Conservation (phyloP, 2,113 vertebrate genomes). For the Sinocyclocheilus grahami region DNA sequence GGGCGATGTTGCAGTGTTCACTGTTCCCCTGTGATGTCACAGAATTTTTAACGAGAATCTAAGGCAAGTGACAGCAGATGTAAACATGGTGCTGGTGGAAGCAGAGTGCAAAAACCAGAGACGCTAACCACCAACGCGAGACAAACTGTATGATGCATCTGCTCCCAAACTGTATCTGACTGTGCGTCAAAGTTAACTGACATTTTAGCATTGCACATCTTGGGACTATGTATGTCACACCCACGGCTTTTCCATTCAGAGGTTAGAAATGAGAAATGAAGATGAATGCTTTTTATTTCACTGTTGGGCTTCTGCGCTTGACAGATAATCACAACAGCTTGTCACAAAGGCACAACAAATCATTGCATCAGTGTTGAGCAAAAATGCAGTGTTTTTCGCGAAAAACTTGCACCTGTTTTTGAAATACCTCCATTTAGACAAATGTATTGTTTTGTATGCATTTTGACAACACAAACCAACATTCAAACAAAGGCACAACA, state of each 20-base stretch:
- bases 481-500: no score
- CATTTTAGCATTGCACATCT: constrained; percentile 4
- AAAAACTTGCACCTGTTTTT: no score
- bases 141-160: constrained; percentile 54
- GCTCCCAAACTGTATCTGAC: constrained; percentile 52
- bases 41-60: constrained; percentile 46
- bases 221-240: constrained; percentile 36
- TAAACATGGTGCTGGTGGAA: constrained; percentile 25
- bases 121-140: constrained; percentile 7
- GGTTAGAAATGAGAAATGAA: constrained; percentile 44
- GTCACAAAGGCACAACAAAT: constrained; percentile 4
- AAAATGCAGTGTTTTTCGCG: no score
- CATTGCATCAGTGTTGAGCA: background rate
- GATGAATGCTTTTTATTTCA: constrained; percentile 47
- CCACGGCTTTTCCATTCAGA: constrained; percentile 27
- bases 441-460: no score
- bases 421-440: no score
- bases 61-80: constrained; percentile 43
- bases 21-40: constrained; percentile 19
- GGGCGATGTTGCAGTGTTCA: background rate
- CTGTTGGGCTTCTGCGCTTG: background rate
- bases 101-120: constrained; percentile 8
- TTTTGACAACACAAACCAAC: no score
- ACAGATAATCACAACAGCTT: constrained; percentile 16
- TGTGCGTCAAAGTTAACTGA: constrained; percentile 40